Percentiles rank a stretch among this genome's conserved stretches.
Conservation (phyloP, 2,888 invertebrate species). For the Zonitis immaculata region DNA sequence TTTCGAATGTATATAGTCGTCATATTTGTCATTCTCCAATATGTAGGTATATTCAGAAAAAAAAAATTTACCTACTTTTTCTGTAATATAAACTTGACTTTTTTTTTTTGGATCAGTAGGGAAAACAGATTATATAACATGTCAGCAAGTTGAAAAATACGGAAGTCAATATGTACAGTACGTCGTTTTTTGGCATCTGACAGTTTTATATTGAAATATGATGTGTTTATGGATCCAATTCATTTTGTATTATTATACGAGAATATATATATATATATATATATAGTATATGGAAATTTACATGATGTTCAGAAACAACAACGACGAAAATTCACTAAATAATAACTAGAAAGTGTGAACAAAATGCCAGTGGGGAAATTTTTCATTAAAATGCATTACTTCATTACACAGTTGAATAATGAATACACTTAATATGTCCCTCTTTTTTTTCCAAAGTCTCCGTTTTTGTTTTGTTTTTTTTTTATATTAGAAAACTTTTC, state of each 20-base stretch:
- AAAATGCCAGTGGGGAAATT: constrained; percentile 1
- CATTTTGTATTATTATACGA: not conserved
- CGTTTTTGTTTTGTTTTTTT: constrained; percentile 5
- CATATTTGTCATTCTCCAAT: no score
- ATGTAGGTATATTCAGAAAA: no score
- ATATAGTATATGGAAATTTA: not conserved
- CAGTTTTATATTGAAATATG: constrained; percentile 19
- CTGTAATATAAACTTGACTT: no score
- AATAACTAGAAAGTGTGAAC: not conserved
- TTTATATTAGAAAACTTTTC: not conserved
- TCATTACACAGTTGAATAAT: constrained; percentile 20
- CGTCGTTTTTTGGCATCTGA: constrained; percentile 6
- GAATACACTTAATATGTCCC: constrained; percentile 15
- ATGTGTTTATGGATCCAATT: constrained; percentile 3
- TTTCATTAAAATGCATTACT: constrained; percentile 23
- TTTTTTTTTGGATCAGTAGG: not conserved
- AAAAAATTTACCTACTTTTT: not conserved
- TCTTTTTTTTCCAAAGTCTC: not conserved
- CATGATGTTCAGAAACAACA: not conserved
- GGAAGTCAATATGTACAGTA: constrained; percentile 9
- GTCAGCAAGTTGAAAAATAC: constrained; percentile 12
- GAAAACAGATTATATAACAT: constrained; percentile 11
- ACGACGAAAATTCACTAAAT: no score
- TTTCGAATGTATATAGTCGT: no score
- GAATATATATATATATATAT: no score